These are phyloP conservation scores for Agonopterix alstromeriana DNA, from an alignment of 2,888 invertebrate species.

Conservation along the genomic window DNA sequence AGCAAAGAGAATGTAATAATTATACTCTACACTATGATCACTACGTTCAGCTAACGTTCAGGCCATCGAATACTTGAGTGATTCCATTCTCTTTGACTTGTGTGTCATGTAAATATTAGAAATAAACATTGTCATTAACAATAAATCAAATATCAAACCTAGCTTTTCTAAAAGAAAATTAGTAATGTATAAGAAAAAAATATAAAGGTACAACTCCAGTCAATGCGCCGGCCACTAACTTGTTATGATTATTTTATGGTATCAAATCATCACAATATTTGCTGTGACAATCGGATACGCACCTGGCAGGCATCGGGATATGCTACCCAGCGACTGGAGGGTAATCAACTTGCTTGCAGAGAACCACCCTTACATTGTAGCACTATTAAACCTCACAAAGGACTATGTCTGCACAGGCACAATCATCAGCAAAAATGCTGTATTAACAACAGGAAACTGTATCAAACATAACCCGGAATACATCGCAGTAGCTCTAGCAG, in stretches of 20 bases:
- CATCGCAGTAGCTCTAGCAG: constrained; percentile 36
- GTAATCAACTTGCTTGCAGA: constrained; percentile 44
- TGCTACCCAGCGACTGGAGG: constrained; percentile 22
- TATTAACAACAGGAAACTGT: constrained; percentile 53
- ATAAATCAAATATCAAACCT: too few species aligned
- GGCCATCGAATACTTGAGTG: too few species aligned
- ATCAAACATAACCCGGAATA: constrained; percentile 25
- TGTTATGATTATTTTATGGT: neutral
- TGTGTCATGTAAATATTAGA: too few species aligned
- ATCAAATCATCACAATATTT: neutral
- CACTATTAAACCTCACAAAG: constrained; percentile 30
- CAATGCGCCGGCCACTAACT: too few species aligned
- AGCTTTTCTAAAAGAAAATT: too few species aligned
- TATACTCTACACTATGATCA: too few species aligned
- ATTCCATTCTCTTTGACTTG: too few species aligned
- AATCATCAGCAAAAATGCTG: constrained; percentile 31
- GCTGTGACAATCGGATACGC: neutral
- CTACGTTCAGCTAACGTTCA: too few species aligned
- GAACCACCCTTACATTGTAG: constrained; percentile 44
- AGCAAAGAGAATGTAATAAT: too few species aligned
- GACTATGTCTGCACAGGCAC: constrained; percentile 46
- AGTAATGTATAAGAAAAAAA: too few species aligned
- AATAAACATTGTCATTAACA: too few species aligned
- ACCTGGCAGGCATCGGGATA: neutral
- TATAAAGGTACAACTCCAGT: too few species aligned